phyloP scores from a whole-genome alignment of 2,888 invertebrate genomes.

The Standfussiana lucernea region DNA sequence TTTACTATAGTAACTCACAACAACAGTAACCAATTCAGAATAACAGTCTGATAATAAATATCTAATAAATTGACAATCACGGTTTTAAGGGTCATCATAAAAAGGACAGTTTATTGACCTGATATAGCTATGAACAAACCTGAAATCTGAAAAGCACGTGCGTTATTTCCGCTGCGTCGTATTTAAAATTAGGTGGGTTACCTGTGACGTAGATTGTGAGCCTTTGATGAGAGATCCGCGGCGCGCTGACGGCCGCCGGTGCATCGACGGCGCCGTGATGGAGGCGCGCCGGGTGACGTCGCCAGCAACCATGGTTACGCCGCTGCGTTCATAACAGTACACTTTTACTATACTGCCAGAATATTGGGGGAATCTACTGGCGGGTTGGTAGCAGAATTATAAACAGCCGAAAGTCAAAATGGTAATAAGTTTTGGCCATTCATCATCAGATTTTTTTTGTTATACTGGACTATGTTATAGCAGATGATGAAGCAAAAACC shows the following conservation, averaged over 20 bases:
- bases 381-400: not conserved
- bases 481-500: not conserved
- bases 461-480: not conserved
- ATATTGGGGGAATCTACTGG: not conserved
- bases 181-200: conserved; percentile 56
- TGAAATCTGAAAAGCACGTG: conserved; percentile 16
- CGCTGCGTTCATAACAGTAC: conserved; percentile 70
- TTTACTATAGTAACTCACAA: no score
- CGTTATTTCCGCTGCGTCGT: conserved; percentile 6
- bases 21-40: no score
- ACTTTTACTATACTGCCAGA: conserved; percentile 26
- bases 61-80: no score
- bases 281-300: conserved; percentile 89
- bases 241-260: conserved; percentile 89
- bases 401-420: conserved; percentile 1
- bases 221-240: conserved; percentile 91
- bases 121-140: conserved; percentile 14
- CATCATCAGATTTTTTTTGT: not conserved
- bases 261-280: conserved; percentile 89
- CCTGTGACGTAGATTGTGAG: conserved; percentile 89
- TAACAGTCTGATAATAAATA: no score
- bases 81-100: conserved; percentile 22
- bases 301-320: conserved; percentile 85
- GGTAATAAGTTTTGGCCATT: not conserved
- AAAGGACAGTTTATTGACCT: conserved; percentile 36